These are phyloP conservation scores for Proctacanthus coquilletti DNA, from an alignment of 1,140 invertebrate genomes.

Conservation along the genomic window DNA sequence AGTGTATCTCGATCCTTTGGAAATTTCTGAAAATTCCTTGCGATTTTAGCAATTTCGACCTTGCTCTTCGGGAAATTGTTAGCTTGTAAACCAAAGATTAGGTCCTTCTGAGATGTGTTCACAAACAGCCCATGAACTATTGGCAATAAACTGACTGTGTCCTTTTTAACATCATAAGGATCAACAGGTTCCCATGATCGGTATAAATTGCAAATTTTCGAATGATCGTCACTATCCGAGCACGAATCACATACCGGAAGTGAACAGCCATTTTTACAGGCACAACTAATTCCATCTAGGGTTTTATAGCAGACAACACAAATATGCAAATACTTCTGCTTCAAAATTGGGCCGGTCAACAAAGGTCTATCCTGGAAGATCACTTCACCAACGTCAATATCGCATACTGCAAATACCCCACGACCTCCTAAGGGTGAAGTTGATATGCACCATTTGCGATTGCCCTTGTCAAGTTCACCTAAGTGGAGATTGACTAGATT, in stretches of 20 bases:
- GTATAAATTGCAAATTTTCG: conserved; percentile 41
- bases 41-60: conserved; percentile 40
- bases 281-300: conserved; percentile 21
- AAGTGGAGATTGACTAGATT: conserved; percentile 18
- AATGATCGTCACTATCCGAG: conserved; percentile 34
- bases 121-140: conserved; percentile 43
- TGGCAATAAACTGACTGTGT: conserved; percentile 36
- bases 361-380: conserved; percentile 50
- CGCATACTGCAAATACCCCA: conserved; percentile 44
- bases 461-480: conserved; percentile 11
- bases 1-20: conserved; percentile 44
- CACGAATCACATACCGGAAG: conserved; percentile 34
- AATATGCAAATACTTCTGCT: conserved; percentile 16
- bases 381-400: conserved; percentile 45
- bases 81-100: conserved; percentile 39
- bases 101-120: conserved; percentile 32
- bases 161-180: conserved; percentile 31
- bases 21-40: conserved; percentile 37
- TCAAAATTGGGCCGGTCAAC: conserved; percentile 39
- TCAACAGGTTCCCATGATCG: conserved; percentile 35
- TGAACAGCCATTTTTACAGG: conserved; percentile 30
- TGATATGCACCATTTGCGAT: conserved; percentile 30
- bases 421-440: conserved; percentile 42
- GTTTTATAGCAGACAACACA: conserved; percentile 19
- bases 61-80: conserved; percentile 37